Percentiles rank a stretch among this genome's conserved stretches.
Conservation (phyloP, 2,113 vertebrate species). For the Tringa solitaria region DNA sequence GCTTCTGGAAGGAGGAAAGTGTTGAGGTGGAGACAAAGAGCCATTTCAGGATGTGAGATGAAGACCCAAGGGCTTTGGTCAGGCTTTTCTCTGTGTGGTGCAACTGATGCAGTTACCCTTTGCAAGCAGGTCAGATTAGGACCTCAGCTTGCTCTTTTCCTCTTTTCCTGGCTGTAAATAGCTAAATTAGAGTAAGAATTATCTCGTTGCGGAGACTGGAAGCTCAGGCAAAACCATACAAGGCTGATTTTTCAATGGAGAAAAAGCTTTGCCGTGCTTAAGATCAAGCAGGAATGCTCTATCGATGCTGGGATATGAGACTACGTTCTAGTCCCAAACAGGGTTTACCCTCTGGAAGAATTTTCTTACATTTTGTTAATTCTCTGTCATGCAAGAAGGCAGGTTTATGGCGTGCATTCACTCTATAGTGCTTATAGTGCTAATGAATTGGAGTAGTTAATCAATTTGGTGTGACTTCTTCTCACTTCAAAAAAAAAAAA, state of each 20-base stretch:
- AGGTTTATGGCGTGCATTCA: neutral
- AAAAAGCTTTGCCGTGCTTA: neutral
- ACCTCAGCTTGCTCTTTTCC: neutral
- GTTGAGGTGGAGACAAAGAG: neutral
- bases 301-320: neutral
- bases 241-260: neutral
- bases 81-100: neutral
- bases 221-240: neutral
- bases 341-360: neutral
- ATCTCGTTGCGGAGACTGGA: neutral
- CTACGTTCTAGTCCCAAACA: neutral
- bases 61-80: neutral
- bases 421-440: neutral
- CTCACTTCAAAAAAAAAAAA: neutral
- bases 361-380: neutral
- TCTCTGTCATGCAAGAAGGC: neutral
- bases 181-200: neutral
- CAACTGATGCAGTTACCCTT: neutral
- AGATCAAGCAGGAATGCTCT: neutral
- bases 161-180: neutral
- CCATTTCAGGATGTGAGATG: neutral
- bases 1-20: neutral
- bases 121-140: neutral
- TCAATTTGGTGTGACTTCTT: neutral
- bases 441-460: constrained; percentile 31